These are phyloP conservation scores for Petrolisthes cinctipes DNA, from an alignment of 2,888 invertebrate genomes.

Conservation along the genomic window DNA sequence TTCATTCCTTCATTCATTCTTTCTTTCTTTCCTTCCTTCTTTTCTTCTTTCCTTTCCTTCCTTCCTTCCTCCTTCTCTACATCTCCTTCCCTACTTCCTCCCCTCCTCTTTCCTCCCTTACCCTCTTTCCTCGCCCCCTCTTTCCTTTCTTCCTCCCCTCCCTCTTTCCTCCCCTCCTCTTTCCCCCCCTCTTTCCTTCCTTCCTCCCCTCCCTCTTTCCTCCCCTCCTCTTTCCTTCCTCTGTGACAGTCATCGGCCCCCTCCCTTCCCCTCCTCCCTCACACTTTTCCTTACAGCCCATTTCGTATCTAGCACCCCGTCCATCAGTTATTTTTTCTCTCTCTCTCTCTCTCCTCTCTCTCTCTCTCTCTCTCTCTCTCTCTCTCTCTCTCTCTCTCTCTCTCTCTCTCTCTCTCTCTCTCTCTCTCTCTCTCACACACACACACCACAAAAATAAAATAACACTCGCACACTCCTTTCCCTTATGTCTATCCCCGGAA, in stretches of 20 bases:
- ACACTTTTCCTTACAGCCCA: not conserved
- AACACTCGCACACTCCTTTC: no score
- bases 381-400: conserved; percentile 2
- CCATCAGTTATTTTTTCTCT: not conserved
- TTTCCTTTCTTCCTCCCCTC: not conserved
- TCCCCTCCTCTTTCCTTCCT: conserved; percentile 19
- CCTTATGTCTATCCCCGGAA: no score
- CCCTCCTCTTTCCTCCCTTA: not conserved
- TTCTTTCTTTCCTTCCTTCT: not conserved
- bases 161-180: not conserved
- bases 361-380: not conserved
- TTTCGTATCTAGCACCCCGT: no score
- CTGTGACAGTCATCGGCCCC: not conserved
- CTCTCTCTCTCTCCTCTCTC: conserved; percentile 1
- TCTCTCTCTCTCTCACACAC: not conserved
- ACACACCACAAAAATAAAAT: not conserved
- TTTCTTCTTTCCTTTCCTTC: not conserved
- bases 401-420: not conserved
- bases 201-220: conserved; percentile 19
- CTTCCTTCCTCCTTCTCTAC: not conserved
- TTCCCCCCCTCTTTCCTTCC: conserved; percentile 5
- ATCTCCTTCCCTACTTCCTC: not conserved
- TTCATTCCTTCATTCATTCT: not conserved
- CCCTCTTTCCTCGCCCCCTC: not conserved
- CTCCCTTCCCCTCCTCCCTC: not conserved